Base-by-base conservation (phyloP, 1,140 invertebrate species). In the Zaprionus gabonicus region DNA sequence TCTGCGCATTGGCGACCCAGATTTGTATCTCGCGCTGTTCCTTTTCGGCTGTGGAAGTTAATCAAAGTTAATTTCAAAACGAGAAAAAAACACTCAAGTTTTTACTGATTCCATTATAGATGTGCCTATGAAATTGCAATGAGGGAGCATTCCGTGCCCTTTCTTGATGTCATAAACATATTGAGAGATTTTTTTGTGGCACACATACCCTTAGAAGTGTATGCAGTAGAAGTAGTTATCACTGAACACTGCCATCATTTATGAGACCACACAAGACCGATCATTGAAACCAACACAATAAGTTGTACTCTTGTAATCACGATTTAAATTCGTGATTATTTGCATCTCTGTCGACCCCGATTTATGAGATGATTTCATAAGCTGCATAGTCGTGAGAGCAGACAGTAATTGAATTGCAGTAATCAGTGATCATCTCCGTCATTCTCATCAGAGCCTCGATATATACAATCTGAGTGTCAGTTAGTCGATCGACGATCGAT, bases 1-100 rank as follows among this genome's bases (percentile, higher is more conserved):
- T 94, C 41, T 95, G 94, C 0, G 96, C 95, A 92, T 97, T 97
- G 0, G 96, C 95, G 51, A 97, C 95, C 96, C 96, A 97, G 10
- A 95, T 94, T 41, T 95, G 94, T 79, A 97, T 95, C 59, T 95
- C 95, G 62, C 95, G 95, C 4, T 95, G 94, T 82, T 95, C 95
- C 70, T 96, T 95, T 28, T 94, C 95, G 49, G 95, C 96, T 97
- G 93, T 59, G 91, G 53, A 71, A 75, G 56, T 67, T 20, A 66
- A 59, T 71, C 34, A 65, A 27, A 51, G 55, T 65, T 49, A 82
- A 85, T 67, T 76, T 65, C 46, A 62, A 66, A 72, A 64, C 9
- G 36, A 51, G 59, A 15, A 46, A 31, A 38, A 56, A 51, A n/a
- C 20, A 75, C 7, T 13, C 13, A 3, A 44, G 36, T 44, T 68